A percentile compares a stretch with the other conserved stretches of the same genome.
Evolutionary conservation across 2,888 invertebrate genomes (phyloP).

Genomic region (Amblyjoppa fuscipennis): DNA sequence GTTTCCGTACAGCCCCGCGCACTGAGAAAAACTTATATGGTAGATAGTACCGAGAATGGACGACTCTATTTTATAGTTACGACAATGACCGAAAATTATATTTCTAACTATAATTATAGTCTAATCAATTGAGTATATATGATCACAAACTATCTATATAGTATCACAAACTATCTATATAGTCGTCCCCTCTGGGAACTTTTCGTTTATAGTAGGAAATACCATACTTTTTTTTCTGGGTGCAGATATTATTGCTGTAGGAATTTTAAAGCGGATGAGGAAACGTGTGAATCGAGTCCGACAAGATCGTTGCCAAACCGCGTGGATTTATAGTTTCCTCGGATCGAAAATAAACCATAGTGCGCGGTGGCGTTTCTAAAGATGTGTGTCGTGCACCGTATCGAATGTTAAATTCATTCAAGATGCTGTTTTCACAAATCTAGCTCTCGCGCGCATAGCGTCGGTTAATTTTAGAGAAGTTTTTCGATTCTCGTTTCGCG

Average conservation of each 20-base stretch:
- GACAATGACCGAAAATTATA: too few species aligned
- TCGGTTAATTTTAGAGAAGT: constrained; percentile 60
- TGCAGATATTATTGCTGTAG: neutral
- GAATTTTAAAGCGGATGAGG: neutral
- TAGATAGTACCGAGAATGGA: too few species aligned
- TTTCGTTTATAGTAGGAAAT: too few species aligned
- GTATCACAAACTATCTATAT: too few species aligned
- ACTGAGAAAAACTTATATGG: too few species aligned
- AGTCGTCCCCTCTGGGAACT: too few species aligned
- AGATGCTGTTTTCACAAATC: constrained; percentile 46
- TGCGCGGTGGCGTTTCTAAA: constrained; percentile 37
- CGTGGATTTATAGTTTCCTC: constrained; percentile 25
- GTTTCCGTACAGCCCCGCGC: too few species aligned
- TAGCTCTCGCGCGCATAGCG: constrained; percentile 3
- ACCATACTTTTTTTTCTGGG: too few species aligned
- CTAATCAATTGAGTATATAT: too few species aligned
- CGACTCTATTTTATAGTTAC: too few species aligned
- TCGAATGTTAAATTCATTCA: constrained; percentile 49
- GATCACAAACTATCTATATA: too few species aligned
- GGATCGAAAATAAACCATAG: constrained; percentile 46
- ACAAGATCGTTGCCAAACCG: constrained; percentile 25
- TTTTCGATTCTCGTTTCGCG: constrained; percentile 40
- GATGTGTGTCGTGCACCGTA: constrained; percentile 22
- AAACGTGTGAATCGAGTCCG: neutral
- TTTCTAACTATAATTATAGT: too few species aligned